These are phyloP conservation scores for Mythimna ferrago DNA, from an alignment of 2,888 invertebrate genomes.

Conservation along the genomic window DNA sequence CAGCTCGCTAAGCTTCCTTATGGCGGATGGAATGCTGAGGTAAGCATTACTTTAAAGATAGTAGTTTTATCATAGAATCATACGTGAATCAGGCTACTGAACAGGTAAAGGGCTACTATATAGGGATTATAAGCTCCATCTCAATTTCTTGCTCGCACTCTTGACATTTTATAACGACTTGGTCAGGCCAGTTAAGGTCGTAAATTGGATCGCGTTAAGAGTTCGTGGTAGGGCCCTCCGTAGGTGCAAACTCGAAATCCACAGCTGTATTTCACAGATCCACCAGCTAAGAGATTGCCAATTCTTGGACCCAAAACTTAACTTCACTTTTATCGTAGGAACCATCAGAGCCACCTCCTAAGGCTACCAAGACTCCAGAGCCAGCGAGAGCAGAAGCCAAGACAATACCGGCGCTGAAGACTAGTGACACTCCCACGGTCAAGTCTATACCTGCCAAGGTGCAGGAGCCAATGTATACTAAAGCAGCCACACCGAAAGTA, in stretches of 20 bases:
- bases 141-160: no score
- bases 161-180: no score
- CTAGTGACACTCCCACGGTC: conserved; percentile 76
- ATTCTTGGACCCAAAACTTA: background rate
- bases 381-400: conserved; percentile 83
- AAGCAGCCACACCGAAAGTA: conserved; percentile 82
- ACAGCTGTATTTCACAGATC: no score
- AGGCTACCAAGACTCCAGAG: conserved; percentile 74
- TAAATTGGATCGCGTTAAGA: no score
- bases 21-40: conserved; percentile 87
- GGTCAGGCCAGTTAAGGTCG: no score
- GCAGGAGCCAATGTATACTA: conserved; percentile 85
- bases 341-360: conserved; percentile 75
- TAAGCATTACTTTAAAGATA: conserved; percentile 56
- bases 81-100: no score
- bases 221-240: no score
- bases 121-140: no score
- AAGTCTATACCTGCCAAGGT: conserved; percentile 84
- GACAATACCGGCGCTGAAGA: conserved; percentile 80
- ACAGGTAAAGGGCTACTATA: no score
- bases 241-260: no score
- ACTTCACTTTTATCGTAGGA: conserved; percentile 69
- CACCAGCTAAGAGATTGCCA: background rate
- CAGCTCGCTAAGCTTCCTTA: conserved; percentile 88
- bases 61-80: no score